Evolutionary conservation across 1,140 invertebrate species (phyloP), one percentile per base, ranked within the genome.

Genomic region (Lordiphosa mommai): DNA sequence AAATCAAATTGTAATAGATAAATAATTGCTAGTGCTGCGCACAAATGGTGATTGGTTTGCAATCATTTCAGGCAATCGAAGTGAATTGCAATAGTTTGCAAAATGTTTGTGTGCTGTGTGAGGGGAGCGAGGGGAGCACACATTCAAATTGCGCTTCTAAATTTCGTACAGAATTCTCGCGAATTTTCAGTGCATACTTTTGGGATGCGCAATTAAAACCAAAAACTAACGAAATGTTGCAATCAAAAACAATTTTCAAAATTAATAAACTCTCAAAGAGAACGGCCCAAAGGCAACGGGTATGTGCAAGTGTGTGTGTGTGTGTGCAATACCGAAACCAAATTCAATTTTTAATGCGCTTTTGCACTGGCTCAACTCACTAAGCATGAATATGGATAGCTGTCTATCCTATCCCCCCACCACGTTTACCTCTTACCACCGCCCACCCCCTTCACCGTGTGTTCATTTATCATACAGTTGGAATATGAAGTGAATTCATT

Each of bases 291-390:
- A 48, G 32, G 8, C 13, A 34, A 48, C 46, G 2, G n/a, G 12
- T 5, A 6, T 36, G 14, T 49, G 8, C 34, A 4, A 17, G 46
- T 14, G 37, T 29, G 37, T 14, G n/a, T 6, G 48, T 12, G 57
- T 53, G 72, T 77, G 72, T 44, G 70, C 74, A 70, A 70, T 52
- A 65, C 69, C 74, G 74, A 80, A 80, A 80, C 74, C 64, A 74
- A 82, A 69, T 55, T 55, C 64, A 70, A 74, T 80, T 70, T 71
- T 53, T 43, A 43, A 61, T 80, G 74, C 70, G 74, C 70, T 80
- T 74, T 73, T 34, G 43, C 36, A 57, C 12, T 41, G 33, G 36
- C 55, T 55, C 67, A 71, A 56, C 49, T 46, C 72, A 67, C 27
- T 66, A 61, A 49, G 30, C 50, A 66, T 68, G 57, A 56, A 72